Conservation (phyloP, 64 coral and sea anemone species). For the Dendronephthya gigantea region DNA sequence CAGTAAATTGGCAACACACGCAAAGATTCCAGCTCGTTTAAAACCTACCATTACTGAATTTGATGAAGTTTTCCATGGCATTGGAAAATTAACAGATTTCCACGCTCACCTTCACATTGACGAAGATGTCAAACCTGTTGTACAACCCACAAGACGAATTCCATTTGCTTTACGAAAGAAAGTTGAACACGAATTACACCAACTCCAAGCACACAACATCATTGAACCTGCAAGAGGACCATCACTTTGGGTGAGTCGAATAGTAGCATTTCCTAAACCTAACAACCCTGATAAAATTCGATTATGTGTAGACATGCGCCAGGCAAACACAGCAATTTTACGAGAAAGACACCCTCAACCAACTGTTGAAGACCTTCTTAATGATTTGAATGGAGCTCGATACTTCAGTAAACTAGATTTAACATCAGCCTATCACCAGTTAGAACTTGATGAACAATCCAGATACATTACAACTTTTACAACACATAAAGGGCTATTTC, state of each 20-base stretch:
- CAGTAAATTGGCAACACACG: background rate
- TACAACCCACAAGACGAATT: background rate
- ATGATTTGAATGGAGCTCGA: background rate
- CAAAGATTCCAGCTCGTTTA: background rate
- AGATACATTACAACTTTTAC: background rate
- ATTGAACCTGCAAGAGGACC: background rate
- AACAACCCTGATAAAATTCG: slow-evolving; percentile 24
- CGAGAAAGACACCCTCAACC: background rate
- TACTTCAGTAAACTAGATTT: background rate
- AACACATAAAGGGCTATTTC: background rate
- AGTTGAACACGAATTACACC: background rate
- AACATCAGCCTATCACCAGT: background rate
- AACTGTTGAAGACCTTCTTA: background rate
- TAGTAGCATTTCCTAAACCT: slow-evolving; percentile 22
- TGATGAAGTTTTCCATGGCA: background rate
- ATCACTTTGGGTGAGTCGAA: background rate
- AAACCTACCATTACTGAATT: background rate
- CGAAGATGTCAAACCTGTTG: background rate
- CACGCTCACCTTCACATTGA: background rate
- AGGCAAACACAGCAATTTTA: background rate
- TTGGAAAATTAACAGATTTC: background rate
- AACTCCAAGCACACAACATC: background rate
- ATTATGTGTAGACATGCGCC: slow-evolving; percentile 16
- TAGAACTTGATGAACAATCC: background rate
- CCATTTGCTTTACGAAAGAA: background rate